Conservation (phyloP, 1,140 invertebrate species). For the Lepidotrigona ventralis region DNA sequence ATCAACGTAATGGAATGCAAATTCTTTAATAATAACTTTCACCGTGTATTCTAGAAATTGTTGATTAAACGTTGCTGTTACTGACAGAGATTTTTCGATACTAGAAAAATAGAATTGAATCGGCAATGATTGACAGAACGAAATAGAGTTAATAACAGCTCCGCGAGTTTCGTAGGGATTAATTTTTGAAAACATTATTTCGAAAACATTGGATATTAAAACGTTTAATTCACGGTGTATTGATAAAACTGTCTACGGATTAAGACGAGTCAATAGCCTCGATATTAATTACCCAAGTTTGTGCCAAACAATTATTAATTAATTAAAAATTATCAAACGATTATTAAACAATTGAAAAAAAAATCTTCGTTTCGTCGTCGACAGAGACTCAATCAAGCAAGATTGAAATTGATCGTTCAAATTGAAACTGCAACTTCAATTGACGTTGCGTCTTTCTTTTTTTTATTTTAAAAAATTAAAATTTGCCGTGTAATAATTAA, state of each 20-base stretch:
- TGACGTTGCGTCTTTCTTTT: neutral
- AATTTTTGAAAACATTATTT: neutral
- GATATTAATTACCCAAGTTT: neutral
- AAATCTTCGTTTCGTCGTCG: neutral
- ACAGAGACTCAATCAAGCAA: neutral
- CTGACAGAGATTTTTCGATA: neutral
- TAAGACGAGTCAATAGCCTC: neutral
- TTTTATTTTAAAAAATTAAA: neutral
- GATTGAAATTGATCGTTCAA: neutral
- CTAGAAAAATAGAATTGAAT: neutral
- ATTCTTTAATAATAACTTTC: neutral
- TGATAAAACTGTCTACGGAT: neutral
- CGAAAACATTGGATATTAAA: neutral
- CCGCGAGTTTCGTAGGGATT: neutral
- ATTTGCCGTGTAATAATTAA: fast-evolving
- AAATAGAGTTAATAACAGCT: neutral
- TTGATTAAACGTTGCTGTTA: neutral
- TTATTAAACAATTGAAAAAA: no score
- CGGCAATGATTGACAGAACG: neutral
- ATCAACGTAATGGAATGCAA: neutral
- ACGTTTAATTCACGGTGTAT: neutral
- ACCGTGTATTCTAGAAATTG: neutral
- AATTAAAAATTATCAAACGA: neutral
- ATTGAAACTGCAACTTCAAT: neutral
- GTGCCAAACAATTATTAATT: neutral